These are phyloP conservation scores for Adineta ricciae DNA, from an alignment of 2,888 invertebrate species.

Conservation along the genomic window DNA sequence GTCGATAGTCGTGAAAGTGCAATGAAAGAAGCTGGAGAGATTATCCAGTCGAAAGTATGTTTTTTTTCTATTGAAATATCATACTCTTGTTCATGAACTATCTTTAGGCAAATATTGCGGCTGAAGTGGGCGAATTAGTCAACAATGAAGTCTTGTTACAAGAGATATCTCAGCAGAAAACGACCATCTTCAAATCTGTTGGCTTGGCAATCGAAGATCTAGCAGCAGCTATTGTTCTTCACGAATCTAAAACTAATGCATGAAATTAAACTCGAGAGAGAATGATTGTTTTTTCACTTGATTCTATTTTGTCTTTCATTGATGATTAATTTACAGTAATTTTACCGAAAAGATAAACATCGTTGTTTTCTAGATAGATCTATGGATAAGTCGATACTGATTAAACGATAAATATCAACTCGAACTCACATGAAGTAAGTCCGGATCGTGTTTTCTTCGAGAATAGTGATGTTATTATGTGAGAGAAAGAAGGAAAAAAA, in stretches of 20 bases:
- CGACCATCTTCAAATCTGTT: background rate
- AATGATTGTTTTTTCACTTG: background rate
- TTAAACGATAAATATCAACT: no score
- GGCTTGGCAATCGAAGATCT: conserved; percentile 11
- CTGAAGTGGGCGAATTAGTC: background rate
- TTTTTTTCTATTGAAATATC: no score
- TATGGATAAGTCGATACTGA: no score
- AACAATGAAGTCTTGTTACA: background rate
- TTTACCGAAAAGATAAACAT: no score
- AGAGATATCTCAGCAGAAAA: background rate
- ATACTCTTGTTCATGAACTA: no score
- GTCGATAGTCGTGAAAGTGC: conserved; percentile 56
- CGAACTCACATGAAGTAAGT: no score
- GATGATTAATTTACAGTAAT: no score
- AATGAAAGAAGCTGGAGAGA: conserved; percentile 53
- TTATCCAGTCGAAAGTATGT: conserved; percentile 46
- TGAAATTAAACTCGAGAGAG: no score
- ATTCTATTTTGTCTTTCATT: background rate
- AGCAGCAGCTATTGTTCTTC: background rate
- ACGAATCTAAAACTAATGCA: background rate
- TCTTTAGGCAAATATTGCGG: background rate
- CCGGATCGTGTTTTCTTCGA: no score
- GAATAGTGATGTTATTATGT: no score
- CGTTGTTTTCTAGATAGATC: no score
- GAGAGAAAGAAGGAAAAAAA: no score